These are phyloP conservation scores for Halcyon leucocephala DNA, from an alignment of 2,797 vertebrate genomes.

Conservation along the genomic window DNA sequence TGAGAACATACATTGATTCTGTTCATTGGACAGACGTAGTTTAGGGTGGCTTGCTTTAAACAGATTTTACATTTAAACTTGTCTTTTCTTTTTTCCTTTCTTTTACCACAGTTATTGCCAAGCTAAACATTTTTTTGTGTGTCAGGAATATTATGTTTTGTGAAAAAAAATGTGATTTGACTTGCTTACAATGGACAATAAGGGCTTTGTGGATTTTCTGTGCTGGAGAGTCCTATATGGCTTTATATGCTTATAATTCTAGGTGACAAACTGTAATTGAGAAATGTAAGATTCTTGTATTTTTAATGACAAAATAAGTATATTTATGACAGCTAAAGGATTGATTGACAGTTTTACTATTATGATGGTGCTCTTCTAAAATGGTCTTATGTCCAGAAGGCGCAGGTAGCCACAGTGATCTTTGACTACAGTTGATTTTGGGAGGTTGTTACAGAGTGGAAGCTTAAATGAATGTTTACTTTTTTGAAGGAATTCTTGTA, in stretches of 20 bases:
- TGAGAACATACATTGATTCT: not conserved
- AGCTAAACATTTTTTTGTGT: not conserved
- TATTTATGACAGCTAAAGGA: constrained; percentile 47
- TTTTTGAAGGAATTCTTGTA: constrained; percentile 77
- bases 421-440: constrained; percentile 7
- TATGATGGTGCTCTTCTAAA: constrained; percentile 6
- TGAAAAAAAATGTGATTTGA: constrained; percentile 36
- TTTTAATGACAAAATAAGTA: constrained; percentile 40
- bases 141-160: not conserved
- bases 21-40: not conserved
- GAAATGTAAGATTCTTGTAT: constrained; percentile 50
- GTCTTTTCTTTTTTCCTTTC: not conserved
- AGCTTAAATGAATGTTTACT: constrained; percentile 62
- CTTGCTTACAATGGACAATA: constrained; percentile 42
- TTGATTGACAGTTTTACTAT: constrained; percentile 1
- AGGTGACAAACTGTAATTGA: not conserved
- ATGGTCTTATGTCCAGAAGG: constrained; percentile 32
- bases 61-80: not conserved
- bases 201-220: constrained; percentile 56
- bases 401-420: constrained; percentile 54
- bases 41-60: not conserved
- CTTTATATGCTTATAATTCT: constrained; percentile 47
- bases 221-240: constrained; percentile 49
- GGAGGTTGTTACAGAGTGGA: not conserved
- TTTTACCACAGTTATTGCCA: not conserved